A percentile compares a stretch with the other conserved stretches of the same genome.
phyloP scores from a whole-genome alignment of 2,888 invertebrate species.

The Ochlodes sylvanus region DNA sequence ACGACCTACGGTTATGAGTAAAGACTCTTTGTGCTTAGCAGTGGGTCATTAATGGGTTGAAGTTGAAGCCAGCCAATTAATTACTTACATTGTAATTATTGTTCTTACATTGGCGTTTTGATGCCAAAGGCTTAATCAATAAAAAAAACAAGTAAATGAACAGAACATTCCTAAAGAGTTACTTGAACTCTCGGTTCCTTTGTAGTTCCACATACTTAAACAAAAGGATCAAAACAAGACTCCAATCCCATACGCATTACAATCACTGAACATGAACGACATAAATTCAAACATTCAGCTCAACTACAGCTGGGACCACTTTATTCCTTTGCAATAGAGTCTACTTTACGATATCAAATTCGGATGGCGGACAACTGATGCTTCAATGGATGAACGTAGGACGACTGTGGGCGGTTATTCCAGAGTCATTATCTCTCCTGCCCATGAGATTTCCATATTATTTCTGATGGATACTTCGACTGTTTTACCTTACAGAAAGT shows the following conservation, averaged over 20 bases:
- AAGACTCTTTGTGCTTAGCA: too few relatives aligned
- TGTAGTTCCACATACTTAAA: constrained; percentile 16
- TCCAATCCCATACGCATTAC: constrained; percentile 18
- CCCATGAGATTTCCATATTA: not conserved
- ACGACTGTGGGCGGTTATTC: constrained; percentile 38
- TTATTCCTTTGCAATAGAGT: constrained; percentile 6
- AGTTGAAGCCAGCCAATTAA: too few relatives aligned
- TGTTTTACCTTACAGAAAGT: too few relatives aligned
- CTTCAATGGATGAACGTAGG: constrained; percentile 39
- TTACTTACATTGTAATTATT: too few relatives aligned
- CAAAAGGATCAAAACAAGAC: constrained; percentile 25
- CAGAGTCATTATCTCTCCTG: not conserved
- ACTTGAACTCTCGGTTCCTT: constrained; percentile 21
- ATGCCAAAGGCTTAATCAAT: too few relatives aligned
- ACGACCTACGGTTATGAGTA: too few relatives aligned
- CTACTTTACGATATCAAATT: constrained; percentile 10
- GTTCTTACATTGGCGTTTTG: too few relatives aligned
- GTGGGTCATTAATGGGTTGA: too few relatives aligned
- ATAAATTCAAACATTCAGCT: constrained; percentile 11
- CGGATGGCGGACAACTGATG: constrained; percentile 36
- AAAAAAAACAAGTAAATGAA: not conserved
- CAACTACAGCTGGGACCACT: not conserved
- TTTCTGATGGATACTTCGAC: not conserved
- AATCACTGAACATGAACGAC: constrained; percentile 32
- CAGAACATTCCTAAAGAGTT: constrained; percentile 6